These are phyloP conservation scores for Cheilosia variabilis DNA, from an alignment of 2,888 invertebrate genomes.

Conservation along the genomic window DNA sequence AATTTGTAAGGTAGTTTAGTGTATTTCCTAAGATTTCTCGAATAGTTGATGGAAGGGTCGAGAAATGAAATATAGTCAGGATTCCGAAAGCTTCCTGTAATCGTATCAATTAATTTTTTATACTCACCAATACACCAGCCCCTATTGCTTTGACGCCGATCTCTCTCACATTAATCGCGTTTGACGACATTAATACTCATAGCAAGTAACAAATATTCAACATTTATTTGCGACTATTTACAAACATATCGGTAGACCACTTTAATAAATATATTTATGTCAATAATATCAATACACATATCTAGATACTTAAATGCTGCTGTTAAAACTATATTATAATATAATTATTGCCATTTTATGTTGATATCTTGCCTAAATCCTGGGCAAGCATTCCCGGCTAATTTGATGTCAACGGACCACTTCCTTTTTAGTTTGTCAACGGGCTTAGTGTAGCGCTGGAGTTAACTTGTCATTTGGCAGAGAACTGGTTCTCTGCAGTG, in stretches of 20 bases:
- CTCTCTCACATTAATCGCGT: background rate
- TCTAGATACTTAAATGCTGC: constrained; percentile 42
- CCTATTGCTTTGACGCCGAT: background rate
- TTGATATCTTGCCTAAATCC: constrained; percentile 7
- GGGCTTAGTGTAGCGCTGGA: constrained; percentile 37
- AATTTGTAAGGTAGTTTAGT: too few species aligned
- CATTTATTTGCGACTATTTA: constrained; percentile 65
- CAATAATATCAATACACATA: constrained; percentile 17
- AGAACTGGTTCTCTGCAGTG: constrained; percentile 79
- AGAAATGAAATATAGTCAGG: too few species aligned
- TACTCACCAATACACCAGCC: background rate
- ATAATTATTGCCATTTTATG: constrained; percentile 72
- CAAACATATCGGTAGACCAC: constrained; percentile 36
- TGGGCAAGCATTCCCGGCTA: background rate
- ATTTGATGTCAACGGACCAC: background rate
- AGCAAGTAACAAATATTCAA: constrained; percentile 62
- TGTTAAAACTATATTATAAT: constrained; percentile 46
- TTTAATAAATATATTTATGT: constrained; percentile 32
- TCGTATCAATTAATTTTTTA: too few species aligned
- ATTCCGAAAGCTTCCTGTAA: too few species aligned
- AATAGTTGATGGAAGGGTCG: too few species aligned
- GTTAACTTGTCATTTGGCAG: constrained; percentile 76
- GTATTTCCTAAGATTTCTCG: too few species aligned
- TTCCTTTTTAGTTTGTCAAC: constrained; percentile 20
- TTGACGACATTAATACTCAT: constrained; percentile 17